Percentiles rank a stretch among this genome's conserved stretches.
Conservation (phyloP, 2,797 vertebrate species). For the Bradypodion ventrale region DNA sequence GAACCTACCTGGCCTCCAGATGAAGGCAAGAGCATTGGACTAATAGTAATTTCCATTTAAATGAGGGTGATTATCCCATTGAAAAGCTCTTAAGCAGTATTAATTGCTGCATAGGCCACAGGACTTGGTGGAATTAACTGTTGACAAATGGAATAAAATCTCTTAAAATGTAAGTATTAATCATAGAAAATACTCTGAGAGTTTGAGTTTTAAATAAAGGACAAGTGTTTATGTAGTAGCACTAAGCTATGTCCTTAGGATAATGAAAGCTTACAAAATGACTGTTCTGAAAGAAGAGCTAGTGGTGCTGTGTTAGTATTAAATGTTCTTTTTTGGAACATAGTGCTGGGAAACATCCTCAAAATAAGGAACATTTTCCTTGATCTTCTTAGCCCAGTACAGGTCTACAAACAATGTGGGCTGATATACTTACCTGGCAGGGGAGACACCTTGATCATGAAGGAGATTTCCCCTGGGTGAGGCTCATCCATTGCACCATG, state of each 20-base stretch:
- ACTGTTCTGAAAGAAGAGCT: not conserved
- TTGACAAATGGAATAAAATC: conserved; percentile 62
- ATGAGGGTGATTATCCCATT: conserved; percentile 65
- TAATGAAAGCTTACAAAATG: not conserved
- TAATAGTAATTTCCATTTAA: conserved; percentile 66
- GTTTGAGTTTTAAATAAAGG: not conserved
- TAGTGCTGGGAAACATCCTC: not conserved
- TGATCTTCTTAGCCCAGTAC: not conserved
- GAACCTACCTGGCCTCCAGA: conserved; percentile 62
- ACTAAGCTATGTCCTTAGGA: not conserved
- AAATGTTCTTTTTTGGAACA: not conserved
- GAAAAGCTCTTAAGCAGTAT: conserved; percentile 71
- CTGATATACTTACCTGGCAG: too few species aligned
- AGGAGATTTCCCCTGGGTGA: too few species aligned
- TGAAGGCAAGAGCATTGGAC: conserved; percentile 62
- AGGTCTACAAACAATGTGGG: not conserved
- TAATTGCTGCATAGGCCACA: conserved; percentile 57
- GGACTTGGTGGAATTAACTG: conserved; percentile 45
- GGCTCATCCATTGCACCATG: too few species aligned
- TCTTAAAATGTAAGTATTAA: not conserved
- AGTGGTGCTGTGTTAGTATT: too few species aligned
- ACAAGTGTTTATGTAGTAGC: not conserved
- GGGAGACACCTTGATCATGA: too few species aligned
- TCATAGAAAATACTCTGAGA: not conserved
- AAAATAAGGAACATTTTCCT: not conserved